Base-by-base conservation (phyloP, 2,888 invertebrate species). In the Coleophora flavipennella region DNA sequence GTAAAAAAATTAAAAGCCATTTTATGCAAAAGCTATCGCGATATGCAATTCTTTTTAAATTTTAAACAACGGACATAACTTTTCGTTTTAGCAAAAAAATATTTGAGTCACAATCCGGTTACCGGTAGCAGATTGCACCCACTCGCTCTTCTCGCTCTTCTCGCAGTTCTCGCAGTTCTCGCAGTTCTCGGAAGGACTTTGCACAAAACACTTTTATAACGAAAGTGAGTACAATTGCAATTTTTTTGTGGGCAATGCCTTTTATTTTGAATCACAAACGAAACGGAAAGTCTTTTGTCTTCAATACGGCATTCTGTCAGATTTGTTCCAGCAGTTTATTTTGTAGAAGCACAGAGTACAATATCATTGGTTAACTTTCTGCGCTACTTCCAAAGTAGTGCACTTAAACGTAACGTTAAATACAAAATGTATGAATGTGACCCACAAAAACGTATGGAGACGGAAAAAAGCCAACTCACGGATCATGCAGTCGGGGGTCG, bases 131-230 rank as follows among this genome's bases (percentile, higher is more conserved):
- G 49, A 55, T 40, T 57, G 56, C 55, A 51, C 53, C 38, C 48
- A 46, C n/a, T n/a, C n/a, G n/a, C n/a, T n/a, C n/a, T n/a, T n/a
- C n/a, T n/a, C n/a, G n/a, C n/a, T n/a, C n/a, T n/a, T n/a, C n/a
- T n/a, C n/a, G n/a, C n/a, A n/a, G n/a, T n/a, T n/a, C n/a, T n/a
- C n/a, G n/a, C n/a, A n/a, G n/a, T n/a, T n/a, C n/a, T n/a, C n/a
- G n/a, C n/a, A n/a, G n/a, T 78, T 77, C 78, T 53, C 13, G 55
- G 78, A 80, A 78, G 78, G 73, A 54, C 67, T 69, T 69, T 63
- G 70, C 65, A 66, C 64, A 63, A 71, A 64, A 69, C 20, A 20
- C 20, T 20, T 20, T 59, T 62, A 62, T 60, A 49, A 59, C 45
- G 58, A 66, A 67, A 64, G 66, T 54, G 61, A 64, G 64, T 55